Evolutionary conservation across 2,113 vertebrate species (phyloP), one percentile per base, ranked within the genome.

Genomic region (Gallinago paraguaiae): DNA sequence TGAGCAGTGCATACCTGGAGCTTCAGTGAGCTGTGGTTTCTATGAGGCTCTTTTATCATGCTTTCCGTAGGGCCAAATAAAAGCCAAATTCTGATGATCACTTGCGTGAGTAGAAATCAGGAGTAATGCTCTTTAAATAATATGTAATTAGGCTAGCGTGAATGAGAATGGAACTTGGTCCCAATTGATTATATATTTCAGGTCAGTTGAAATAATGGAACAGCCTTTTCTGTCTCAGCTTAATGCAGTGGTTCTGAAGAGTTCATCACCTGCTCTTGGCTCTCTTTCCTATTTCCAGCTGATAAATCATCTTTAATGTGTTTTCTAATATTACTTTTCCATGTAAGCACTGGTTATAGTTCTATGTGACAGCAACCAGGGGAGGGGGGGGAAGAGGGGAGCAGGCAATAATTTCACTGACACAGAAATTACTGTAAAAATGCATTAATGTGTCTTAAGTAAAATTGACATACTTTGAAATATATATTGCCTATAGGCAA

Each of bases 261-360:
- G 95, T 96, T 96, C 92, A 95, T 97, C 96, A 93, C 96, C 93
- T 95, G 92, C 90, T 94, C 72, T 95, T 97, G 92, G 88, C 93
- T 96, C 88, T 81, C 90, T 95, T 96, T 96, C 95, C 92, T 96
- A 86, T 96, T 97, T 95, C 90, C 95, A 97, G 92, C 72, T 95
- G 90, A 93, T 96, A 96, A 97, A 96, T 96, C 93, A 92, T 94
- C 90, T 95, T 95, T 97, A 97, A 97, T 95, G 92, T 93, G 81
- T 92, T 95, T 93, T 86, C 82, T 95, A 94, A 84, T 91, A 96
- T 93, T 94, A 90, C 82, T 96, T 96, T 94, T 88, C 82, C 61
- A 24, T 83, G 76, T 94, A 86, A 93, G 81, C 88, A 74, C 67
- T 60, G 72, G 86, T 83, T 93, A 88, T 56, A 88, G 86, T 95